Conservation (phyloP, 2,797 vertebrate genomes). For the Psittacula derbiana region DNA sequence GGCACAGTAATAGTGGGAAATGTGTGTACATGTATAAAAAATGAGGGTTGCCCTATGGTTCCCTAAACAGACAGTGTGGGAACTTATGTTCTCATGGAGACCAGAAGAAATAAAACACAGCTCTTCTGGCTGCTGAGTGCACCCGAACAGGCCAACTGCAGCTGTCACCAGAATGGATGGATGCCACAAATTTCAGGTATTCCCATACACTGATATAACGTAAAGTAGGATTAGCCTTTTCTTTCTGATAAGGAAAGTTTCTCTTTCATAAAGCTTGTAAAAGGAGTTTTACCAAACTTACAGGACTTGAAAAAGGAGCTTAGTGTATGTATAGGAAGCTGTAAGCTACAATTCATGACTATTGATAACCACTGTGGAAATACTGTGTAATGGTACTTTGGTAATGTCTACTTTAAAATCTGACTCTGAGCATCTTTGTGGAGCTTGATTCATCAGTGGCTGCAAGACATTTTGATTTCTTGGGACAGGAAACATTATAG, state of each 20-base stretch:
- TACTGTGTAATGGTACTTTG: neutral
- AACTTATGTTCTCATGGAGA: neutral
- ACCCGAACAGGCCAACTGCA: neutral
- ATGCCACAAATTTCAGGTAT: neutral
- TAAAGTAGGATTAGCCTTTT: neutral
- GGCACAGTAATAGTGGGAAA: neutral
- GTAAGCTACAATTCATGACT: neutral
- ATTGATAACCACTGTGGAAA: neutral
- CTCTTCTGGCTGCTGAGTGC: neutral
- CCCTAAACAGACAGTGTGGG: neutral
- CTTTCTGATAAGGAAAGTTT: neutral
- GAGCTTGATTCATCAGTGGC: neutral
- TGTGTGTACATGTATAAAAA: neutral
- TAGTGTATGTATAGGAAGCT: neutral
- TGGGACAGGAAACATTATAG: neutral
- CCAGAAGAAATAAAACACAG: neutral
- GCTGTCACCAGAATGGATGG: neutral
- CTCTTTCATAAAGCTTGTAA: neutral
- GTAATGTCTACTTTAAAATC: neutral
- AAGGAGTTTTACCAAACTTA: neutral
- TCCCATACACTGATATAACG: neutral
- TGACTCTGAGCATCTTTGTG: neutral
- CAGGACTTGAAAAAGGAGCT: neutral
- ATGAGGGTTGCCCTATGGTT: neutral
- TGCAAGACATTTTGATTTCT: neutral